Base-by-base conservation (phyloP, 64 coral and sea anemone species). In the Platygyra sinensis region DNA sequence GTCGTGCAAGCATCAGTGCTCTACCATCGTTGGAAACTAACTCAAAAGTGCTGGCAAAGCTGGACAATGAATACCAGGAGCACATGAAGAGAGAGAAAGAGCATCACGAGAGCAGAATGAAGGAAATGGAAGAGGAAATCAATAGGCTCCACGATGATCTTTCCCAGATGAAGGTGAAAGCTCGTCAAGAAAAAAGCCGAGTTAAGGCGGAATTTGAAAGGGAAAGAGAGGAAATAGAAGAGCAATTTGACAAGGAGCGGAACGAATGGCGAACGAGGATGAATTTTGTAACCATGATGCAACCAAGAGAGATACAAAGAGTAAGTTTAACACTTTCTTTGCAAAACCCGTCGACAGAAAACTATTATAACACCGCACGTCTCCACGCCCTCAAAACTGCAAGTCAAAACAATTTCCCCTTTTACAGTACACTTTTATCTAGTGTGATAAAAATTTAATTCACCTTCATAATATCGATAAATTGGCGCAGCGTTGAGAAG, bases 61-160 rank as follows among this genome's bases (percentile, higher is more conserved):
- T 97, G 28, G 91, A 91, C 67, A 88, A 88, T 73, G 95, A 97
- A 63, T 88, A 94, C 49, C 95, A 93, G 18, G 60, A 87, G 16
- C 82, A 97, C 36, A 24, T 88, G 50, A 60, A 79, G 60, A 97
- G 79, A 86, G 95, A 94, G 74, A 97, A 94, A 33, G 85, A 88
- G 74, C 74, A 67, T 46, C 90, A 88, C 24, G 88, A 91, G 27
- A 51, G 55, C 55, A 97, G 65, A 64, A 76, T 89, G 15, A 69
- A 25, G 30, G 88, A 88, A 31, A 60, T 97, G 20, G 74, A 91
- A 25, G 27, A 72, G 28, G 88, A 97, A 24, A 75, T 93, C 46
- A 88, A 94, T 65, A 91, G 62, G 39, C 82, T 97, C 64, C 79
- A 73, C 38, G 69, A 75, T 1, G 92, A 97, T 49, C 86, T 94